Base-by-base conservation (phyloP, 2,797 vertebrate species). In the Chiroxiphia lanceolata region DNA sequence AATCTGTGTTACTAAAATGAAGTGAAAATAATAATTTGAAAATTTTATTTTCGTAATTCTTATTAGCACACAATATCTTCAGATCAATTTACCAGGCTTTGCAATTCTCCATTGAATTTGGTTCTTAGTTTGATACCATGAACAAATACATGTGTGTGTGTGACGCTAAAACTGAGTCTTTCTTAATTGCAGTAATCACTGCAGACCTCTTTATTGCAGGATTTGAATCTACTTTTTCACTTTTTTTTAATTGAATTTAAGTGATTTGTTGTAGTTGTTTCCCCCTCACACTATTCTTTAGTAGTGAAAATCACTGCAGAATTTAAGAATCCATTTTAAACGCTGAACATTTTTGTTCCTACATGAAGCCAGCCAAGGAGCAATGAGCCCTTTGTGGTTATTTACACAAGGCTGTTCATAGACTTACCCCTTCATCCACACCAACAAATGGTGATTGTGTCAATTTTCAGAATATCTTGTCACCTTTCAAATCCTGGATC, bases 361-460 rank as follows among this genome's bases (percentile, higher is more conserved):
- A 10, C 8, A 5, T 26, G 18, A 78, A 76, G 50, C 50, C 23
- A 42, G 0, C 1, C 6, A 9, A 54, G 2, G 9, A 75, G 27
- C 65, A 64, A 36, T 22, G 84, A 77, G 23, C 7, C 21, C 26
- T 61, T 36, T 31, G 20, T 45, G 26, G 6, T 80, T 53, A 20
- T 80, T 65, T 57, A 44, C 31, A 20, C 6, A 9, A 22, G 36
- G 54, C 7, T 10, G 8, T 72, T 81, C 42, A 29, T 50, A 16
- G 10, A 45, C 4, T 76, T 59, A 38, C 1, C 3, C 7, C 51
- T 63, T 74, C 31, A 67, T 50, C 48, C 15, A 23, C 40, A 54
- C 6, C 5, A 84, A 25, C 13, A 56, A 54, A 51, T 44, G 6
- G 15, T 29, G 20, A 22, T 33, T 79, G 10, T 70, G 33, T 65